phyloP scores from a whole-genome alignment of 2,113 vertebrate species.

The Tupaia chinensis region DNA sequence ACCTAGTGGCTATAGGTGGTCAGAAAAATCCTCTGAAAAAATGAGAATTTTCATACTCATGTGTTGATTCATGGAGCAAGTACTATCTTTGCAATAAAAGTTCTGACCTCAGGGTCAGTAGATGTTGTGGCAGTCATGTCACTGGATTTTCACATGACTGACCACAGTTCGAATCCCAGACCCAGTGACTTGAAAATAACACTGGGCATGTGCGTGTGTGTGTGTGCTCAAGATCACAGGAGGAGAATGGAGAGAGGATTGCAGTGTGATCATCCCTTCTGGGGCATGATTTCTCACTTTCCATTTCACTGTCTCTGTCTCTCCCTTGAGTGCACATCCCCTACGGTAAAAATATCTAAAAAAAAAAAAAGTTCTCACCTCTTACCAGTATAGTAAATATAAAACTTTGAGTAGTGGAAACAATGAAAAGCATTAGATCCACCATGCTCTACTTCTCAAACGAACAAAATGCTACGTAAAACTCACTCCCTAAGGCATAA shows the following conservation, averaged over 20 bases:
- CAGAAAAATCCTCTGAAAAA: not conserved
- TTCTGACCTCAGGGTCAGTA: not conserved
- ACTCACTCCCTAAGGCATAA: not conserved
- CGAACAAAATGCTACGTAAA: not conserved
- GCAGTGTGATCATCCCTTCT: no score
- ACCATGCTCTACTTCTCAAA: not conserved
- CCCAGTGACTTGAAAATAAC: no score
- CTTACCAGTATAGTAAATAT: not conserved
- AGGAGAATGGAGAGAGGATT: no score
- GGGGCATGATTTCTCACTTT: no score
- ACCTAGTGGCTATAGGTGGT: not conserved
- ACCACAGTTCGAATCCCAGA: no score
- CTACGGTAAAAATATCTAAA: no score
- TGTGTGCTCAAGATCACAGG: no score
- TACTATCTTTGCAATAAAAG: not conserved
- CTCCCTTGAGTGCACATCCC: no score
- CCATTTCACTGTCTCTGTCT: no score
- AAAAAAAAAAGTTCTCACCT: not conserved
- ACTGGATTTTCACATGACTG: no score
- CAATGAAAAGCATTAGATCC: not conserved
- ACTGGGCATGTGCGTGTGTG: no score
- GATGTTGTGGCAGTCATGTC: no score
- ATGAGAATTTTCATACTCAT: not conserved
- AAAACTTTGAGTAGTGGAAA: not conserved
- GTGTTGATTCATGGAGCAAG: not conserved